These are phyloP conservation scores for Herpetotheres cachinnans DNA, from an alignment of 2,113 vertebrate species.

Conservation along the genomic window DNA sequence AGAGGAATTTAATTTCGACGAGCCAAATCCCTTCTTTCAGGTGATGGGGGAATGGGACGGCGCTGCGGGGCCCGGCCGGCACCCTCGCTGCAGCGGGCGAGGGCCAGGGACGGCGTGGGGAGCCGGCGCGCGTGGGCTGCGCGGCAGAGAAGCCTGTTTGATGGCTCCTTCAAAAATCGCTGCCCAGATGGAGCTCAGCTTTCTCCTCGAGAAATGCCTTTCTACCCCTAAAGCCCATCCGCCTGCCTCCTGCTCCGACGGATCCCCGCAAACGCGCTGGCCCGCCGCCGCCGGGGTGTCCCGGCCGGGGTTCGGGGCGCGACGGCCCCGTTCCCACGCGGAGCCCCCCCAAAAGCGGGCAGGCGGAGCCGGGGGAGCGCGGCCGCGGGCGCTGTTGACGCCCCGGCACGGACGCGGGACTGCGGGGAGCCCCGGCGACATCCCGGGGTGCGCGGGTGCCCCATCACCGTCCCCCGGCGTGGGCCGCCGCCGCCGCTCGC, in stretches of 20 bases:
- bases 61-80: not conserved
- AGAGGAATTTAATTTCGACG: not conserved
- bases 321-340: not conserved
- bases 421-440: not conserved
- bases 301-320: not conserved
- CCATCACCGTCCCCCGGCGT: no score
- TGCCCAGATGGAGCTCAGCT: not conserved
- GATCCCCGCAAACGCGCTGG: not conserved
- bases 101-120: not conserved
- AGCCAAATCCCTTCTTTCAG: not conserved
- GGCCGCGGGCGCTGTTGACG: not conserved
- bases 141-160: not conserved
- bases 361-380: fast-evolving
- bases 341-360: fast-evolving
- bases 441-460: not conserved
- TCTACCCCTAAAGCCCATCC: not conserved
- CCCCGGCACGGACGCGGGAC: not conserved
- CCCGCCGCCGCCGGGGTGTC: not conserved
- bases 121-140: not conserved
- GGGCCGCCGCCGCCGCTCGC: not conserved
- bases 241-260: not conserved
- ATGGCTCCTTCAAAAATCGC: not conserved
- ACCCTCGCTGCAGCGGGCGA: not conserved
- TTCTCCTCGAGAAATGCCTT: not conserved
- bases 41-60: not conserved